Base-by-base conservation (phyloP, 2,888 invertebrate genomes). In the Acrobasis suavella region DNA sequence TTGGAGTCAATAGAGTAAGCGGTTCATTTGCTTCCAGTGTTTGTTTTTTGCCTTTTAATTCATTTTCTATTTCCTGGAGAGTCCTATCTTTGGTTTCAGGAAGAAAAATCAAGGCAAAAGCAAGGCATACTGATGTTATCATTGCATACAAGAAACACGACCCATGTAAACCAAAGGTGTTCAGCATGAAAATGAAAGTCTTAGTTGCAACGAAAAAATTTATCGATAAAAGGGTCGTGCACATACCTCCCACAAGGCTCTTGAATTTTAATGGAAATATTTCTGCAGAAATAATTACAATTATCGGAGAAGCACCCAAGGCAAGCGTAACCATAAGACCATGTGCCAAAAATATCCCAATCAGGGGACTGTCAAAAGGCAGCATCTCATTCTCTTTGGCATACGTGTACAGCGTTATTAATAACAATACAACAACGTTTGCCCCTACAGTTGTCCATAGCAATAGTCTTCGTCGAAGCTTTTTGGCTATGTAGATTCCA, bases 71-170 rank as follows among this genome's bases (percentile, higher is more conserved):
- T 17, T 86, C 82, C 55, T 82, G 82, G 56, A 85, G 65, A 0
- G 83, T 85, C 59, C 79, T 78, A 58, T 83, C 85, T 38, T 85
- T 86, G 0, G 86, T 86, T 67, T 86, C 86, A 0, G 86, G 86
- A n/a, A 46, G 46, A 46, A 46, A 46, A 12, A 14, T n/a, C n/a
- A 46, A 46, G 1, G 46, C 5, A 14, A 46, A 46, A 46, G 46
- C n/a, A 14, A 46, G 46, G 46, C 46, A 14, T n/a, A 46, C 46
- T 7, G 6, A 12, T 46, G 46, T 46, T 3, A 46, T 12, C 3
- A 46, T 14, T 3, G 46, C 46, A 46, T 46, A 46, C 5, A 46
- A 6, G 14, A 46, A n/a, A 14, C 46, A 46, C 10, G 38, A 86
- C 56, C 66, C 80, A 52, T 77, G 63, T 0, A 81, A 60, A 1